Base-by-base conservation (phyloP, 2,888 invertebrate species). In the Agapetus fuscipes region DNA sequence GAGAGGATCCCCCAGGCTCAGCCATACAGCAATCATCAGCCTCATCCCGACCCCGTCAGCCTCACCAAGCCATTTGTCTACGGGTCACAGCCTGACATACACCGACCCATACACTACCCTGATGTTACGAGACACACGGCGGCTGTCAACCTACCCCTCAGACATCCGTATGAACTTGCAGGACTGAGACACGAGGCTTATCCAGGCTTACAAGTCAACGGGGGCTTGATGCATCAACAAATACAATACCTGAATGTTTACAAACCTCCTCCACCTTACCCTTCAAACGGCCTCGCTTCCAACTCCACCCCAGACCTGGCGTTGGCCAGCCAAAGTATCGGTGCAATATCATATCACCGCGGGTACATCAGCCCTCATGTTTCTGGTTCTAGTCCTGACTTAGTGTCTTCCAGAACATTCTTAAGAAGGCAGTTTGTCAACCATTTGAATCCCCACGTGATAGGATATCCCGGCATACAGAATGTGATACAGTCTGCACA, bases 201-300 rank as follows among this genome's bases (percentile, higher is more conserved):
- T 50, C 12, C 44, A 2, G 66, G 65, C 1, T 61, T 66, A 48
- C 64, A 64, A 0, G 6, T 37, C 6, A 34, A 42, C 6, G 27
- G 17, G 7, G 32, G 27, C 6, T n/a, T 14, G 34, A 51, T 70
- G 37, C 64, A 68, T 30, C 62, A 66, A 39, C 72, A 71, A 28
- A 55, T 76, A 26, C 74, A 75, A 33, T 67, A 78, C 53, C 62
- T 80, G 13, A 80, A 80, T 54, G 71, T 83, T 4, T 82, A 79
- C 56, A 87, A 88, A 57, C 85, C 88, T 0, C 89, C 90, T 0
- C 89, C 89, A 0, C 87, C 89, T 0, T 89, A 89, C 62, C 84
- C 86, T 0, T 76, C 77, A 1, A 80, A 78, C 53, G 73, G 82
- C 1, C 64, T 81, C n/a, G 83, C 81, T 34, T 87, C 86, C 6